Conservation (phyloP, 2,888 invertebrate genomes). For the Chrysolina haemoptera region DNA sequence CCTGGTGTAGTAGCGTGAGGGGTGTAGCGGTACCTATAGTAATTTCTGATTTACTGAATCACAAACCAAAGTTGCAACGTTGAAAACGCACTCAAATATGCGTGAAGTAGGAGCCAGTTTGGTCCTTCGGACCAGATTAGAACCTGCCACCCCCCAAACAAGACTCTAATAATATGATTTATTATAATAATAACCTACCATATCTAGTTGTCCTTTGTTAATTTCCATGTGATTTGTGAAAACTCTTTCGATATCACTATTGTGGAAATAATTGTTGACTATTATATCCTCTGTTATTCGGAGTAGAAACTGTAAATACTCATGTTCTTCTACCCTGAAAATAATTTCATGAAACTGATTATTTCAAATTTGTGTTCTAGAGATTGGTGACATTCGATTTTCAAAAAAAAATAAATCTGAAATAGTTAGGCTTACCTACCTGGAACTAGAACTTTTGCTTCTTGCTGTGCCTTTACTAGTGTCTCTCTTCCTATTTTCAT, state of each 20-base stretch:
- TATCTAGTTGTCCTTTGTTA: slow-evolving; percentile 68
- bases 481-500: neutral
- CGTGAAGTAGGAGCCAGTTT: neutral
- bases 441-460: neutral
- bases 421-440: neutral
- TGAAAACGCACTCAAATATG: neutral
- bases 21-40: no score
- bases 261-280: slow-evolving; percentile 71
- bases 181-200: slow-evolving; percentile 68
- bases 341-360: neutral
- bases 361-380: no score
- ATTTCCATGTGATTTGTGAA: slow-evolving; percentile 72
- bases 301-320: slow-evolving; percentile 66
- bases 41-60: no score
- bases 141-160: no score
- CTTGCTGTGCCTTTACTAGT: neutral
- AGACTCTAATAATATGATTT: no score
- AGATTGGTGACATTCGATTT: no score
- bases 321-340: slow-evolving; percentile 60
- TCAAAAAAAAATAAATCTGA: no score
- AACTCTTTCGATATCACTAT: slow-evolving; percentile 71
- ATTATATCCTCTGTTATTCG: slow-evolving; percentile 74
- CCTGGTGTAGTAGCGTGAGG: no score
- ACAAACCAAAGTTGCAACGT: neutral
- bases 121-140: neutral